These are phyloP conservation scores for Apodemia hepburni DNA, from an alignment of 2,888 invertebrate genomes.

Conservation along the genomic window DNA sequence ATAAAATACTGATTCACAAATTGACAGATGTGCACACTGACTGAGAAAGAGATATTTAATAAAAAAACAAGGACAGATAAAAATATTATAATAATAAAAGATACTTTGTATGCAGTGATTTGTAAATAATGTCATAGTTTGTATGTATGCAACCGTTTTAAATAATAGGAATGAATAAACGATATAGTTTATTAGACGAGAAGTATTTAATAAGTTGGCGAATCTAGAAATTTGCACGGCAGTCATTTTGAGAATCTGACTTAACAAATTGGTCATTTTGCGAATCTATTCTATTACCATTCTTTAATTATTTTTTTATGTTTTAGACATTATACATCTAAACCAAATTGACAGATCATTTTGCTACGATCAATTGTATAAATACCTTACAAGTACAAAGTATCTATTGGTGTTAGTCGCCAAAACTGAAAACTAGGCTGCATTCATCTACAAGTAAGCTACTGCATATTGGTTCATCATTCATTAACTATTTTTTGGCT, in stretches of 20 bases:
- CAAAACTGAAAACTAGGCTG: conserved; percentile 76
- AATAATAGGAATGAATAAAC: no score
- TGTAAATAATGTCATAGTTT: no score
- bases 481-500: conserved; percentile 77
- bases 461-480: conserved; percentile 79
- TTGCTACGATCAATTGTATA: conserved; percentile 74
- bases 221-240: no score
- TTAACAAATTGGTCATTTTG: no score
- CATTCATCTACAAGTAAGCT: conserved; percentile 75
- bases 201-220: no score
- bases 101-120: no score
- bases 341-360: conserved; percentile 36
- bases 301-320: background rate
- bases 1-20: background rate
- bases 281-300: no score
- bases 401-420: conserved; percentile 76
- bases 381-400: conserved; percentile 74
- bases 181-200: no score
- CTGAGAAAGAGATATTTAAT: background rate
- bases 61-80: no score
- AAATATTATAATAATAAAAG: no score
- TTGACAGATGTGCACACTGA: background rate
- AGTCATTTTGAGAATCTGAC: no score
- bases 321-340: background rate
- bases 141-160: no score